phyloP scores from a whole-genome alignment of 2,888 invertebrate genomes.

The Ophraella communa region DNA sequence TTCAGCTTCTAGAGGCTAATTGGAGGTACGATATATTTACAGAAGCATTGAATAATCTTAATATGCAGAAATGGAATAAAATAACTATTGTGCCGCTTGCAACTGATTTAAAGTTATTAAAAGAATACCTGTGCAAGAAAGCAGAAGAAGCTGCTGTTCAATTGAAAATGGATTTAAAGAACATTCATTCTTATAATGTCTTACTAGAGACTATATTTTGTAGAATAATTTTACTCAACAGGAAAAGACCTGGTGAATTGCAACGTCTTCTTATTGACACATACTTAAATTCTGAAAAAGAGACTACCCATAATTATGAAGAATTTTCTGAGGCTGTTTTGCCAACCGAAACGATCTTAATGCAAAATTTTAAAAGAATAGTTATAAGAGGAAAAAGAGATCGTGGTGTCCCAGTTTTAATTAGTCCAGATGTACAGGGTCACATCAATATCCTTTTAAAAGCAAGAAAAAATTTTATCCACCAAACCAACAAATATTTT shows the following conservation, averaged over 20 bases:
- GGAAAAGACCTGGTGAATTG: conserved; percentile 41
- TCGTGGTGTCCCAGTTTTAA: conserved; percentile 42
- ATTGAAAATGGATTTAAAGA: conserved; percentile 15
- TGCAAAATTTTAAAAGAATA: conserved; percentile 29
- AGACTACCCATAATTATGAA: conserved; percentile 25
- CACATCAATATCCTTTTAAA: conserved; percentile 12
- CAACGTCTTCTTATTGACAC: conserved; percentile 31
- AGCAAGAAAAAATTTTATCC: conserved; percentile 4
- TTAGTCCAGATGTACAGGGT: conserved; percentile 38
- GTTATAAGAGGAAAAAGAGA: conserved; percentile 25
- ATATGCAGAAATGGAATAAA: conserved; percentile 38
- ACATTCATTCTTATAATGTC: conserved; percentile 8
- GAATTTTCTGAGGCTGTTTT: conserved; percentile 28
- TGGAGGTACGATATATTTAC: conserved; percentile 33
- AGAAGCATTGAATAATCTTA: conserved; percentile 31
- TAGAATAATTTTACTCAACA: conserved; percentile 41
- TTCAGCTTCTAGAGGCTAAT: conserved; percentile 31
- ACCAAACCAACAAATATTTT: conserved; percentile 5
- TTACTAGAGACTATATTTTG: conserved; percentile 41
- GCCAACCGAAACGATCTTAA: conserved; percentile 24
- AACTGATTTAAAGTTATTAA: conserved; percentile 31
- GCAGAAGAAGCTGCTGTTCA: conserved; percentile 13
- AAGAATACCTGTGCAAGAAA: conserved; percentile 27
- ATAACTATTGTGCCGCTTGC: conserved; percentile 38
- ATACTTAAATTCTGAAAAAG: conserved; percentile 8